These are phyloP conservation scores for Distichodus sexfasciatus DNA, from an alignment of 2,797 vertebrate species.

Conservation along the genomic window DNA sequence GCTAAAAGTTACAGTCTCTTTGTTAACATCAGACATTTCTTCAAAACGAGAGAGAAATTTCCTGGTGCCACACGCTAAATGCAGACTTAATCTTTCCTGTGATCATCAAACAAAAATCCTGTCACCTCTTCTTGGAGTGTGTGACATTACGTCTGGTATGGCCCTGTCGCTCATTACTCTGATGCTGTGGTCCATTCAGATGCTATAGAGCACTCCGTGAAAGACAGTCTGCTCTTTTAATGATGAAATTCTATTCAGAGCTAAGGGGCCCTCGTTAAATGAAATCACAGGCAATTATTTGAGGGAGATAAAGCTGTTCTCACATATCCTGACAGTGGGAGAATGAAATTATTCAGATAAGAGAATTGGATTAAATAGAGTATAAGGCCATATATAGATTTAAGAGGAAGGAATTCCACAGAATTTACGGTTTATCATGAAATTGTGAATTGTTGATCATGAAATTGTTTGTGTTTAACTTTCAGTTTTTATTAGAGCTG, in stretches of 20 bases:
- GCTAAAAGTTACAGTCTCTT: neutral
- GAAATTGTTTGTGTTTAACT: no score
- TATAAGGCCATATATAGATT: neutral
- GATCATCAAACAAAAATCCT: conserved; percentile 25
- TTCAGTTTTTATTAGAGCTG: no score
- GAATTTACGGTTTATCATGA: no score
- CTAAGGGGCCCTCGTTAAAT: conserved; percentile 39
- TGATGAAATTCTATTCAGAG: conserved; percentile 38
- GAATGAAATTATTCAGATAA: neutral
- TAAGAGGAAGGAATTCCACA: no score
- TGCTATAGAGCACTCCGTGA: conserved; percentile 27
- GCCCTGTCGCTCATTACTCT: conserved; percentile 29
- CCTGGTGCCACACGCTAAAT: neutral
- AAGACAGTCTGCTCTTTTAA: conserved; percentile 40
- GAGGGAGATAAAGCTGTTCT: conserved; percentile 7
- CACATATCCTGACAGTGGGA: conserved; percentile 8
- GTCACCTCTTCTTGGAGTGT: conserved; percentile 4
- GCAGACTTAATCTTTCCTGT: conserved; percentile 32
- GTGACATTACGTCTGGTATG: conserved; percentile 16
- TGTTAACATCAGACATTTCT: neutral
- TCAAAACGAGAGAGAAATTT: conserved; percentile 4
- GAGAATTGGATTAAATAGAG: neutral
- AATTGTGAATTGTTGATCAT: no score
- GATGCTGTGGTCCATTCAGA: conserved; percentile 8
- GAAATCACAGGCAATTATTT: conserved; percentile 38